Conservation (phyloP, 30 jellyfish, hydroid and myxozoan species). For the Aurelia aurita complex sp. Pacific region DNA sequence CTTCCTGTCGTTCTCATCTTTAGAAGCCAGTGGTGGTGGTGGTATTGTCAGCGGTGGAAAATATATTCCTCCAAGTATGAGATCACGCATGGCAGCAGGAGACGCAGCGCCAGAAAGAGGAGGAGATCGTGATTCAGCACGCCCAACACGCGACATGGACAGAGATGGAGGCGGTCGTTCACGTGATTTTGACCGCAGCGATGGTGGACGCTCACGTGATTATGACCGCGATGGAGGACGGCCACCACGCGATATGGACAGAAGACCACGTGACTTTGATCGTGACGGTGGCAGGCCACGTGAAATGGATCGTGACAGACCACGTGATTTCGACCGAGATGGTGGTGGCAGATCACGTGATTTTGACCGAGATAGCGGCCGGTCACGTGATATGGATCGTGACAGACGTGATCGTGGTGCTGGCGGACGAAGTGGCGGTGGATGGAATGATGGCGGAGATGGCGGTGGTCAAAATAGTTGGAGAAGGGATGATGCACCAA, state of each 20-base stretch:
- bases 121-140: constrained; percentile 4
- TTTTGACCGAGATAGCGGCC: constrained; percentile 59
- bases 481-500: constrained; percentile 74
- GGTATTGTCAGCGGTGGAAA: constrained; percentile 69
- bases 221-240: constrained; percentile 57
- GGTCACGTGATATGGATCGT: constrained; percentile 56
- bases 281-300: constrained; percentile 64
- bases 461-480: constrained; percentile 49
- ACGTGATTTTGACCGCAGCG: constrained; percentile 46
- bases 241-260: constrained; percentile 51
- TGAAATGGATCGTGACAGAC: constrained; percentile 57
- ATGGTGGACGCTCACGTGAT: constrained; percentile 49
- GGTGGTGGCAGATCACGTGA: constrained; percentile 55
- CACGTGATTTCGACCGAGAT: constrained; percentile 60
- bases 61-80: constrained; percentile 80
- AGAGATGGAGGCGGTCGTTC: constrained; percentile 26
- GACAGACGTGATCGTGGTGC: constrained; percentile 62
- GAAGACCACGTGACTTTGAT: constrained; percentile 50
- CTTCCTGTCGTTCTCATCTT: too few relatives aligned
- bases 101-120: constrained; percentile 42
- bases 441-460: constrained; percentile 81
- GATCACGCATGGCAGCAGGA: constrained; percentile 52
- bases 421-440: constrained; percentile 71
- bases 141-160: background rate
- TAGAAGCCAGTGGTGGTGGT: constrained; percentile 48